phyloP scores from a whole-genome alignment of 2,113 vertebrate genomes.

The Ranitomeya imitator region DNA sequence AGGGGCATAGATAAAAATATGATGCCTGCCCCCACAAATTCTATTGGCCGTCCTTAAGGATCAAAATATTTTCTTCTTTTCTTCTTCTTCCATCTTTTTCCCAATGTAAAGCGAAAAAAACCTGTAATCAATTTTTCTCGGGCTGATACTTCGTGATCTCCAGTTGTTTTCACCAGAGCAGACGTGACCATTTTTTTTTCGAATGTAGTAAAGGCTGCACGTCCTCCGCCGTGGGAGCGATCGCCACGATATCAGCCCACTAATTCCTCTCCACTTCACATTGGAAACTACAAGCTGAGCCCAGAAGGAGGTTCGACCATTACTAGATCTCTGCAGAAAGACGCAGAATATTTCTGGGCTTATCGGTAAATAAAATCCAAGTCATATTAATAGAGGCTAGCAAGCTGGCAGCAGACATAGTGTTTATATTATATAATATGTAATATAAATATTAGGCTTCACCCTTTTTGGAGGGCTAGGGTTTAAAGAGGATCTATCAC shows the following conservation, averaged over 20 bases:
- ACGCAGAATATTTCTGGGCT: neutral
- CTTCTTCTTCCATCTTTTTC: too few species aligned
- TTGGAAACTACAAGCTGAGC: neutral
- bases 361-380: neutral
- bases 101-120: too few species aligned
- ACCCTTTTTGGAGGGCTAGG: too few species aligned
- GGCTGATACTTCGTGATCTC: neutral
- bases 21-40: too few species aligned
- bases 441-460: too few species aligned
- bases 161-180: neutral
- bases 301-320: neutral
- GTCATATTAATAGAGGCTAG: neutral
- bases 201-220: neutral
- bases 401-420: neutral
- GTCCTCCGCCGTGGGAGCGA: neutral
- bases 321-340: neutral
- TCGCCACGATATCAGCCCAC: neutral
- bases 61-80: neutral
- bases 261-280: neutral
- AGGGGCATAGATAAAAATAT: too few species aligned
- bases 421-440: too few species aligned
- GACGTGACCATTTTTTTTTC: neutral
- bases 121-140: neutral
- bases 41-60: neutral
- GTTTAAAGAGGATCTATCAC: neutral